phyloP scores from a whole-genome alignment of 1,140 invertebrate genomes.

The Bombus soroeensis region DNA sequence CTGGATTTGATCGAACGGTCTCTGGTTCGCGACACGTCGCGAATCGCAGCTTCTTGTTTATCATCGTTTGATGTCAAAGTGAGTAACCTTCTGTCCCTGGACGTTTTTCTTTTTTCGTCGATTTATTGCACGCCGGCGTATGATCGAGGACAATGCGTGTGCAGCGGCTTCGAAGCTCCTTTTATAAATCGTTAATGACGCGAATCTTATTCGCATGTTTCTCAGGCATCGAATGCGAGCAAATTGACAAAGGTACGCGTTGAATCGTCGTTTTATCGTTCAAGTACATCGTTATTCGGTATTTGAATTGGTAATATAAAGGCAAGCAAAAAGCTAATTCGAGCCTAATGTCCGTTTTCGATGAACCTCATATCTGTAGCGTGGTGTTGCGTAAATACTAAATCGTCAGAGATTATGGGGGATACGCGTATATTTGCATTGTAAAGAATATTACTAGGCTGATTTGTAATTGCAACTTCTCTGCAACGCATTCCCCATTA shows the following conservation, averaged over 20 bases:
- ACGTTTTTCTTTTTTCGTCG: slow-evolving; percentile 17
- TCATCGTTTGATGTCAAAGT: slow-evolving; percentile 27
- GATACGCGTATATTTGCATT: neutral
- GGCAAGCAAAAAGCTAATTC: neutral
- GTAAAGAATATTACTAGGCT: neutral
- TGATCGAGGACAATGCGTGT: slow-evolving; percentile 25
- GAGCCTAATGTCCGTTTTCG: neutral
- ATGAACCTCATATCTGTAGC: too few relatives aligned
- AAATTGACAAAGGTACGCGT: slow-evolving; percentile 12
- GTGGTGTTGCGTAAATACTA: neutral
- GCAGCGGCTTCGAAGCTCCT: neutral
- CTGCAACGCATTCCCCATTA: too few relatives aligned
- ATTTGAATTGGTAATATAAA: neutral
- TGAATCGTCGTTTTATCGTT: neutral
- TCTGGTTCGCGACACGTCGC: neutral
- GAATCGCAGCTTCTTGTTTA: slow-evolving; percentile 31
- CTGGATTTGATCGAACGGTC: neutral
- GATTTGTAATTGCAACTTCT: neutral
- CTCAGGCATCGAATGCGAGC: neutral
- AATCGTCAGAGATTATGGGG: neutral
- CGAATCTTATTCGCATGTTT: neutral
- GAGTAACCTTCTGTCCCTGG: neutral
- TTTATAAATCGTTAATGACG: slow-evolving; percentile 15
- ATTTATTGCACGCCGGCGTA: slow-evolving; percentile 12
- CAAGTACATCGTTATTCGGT: neutral